Conservation (phyloP, 2,797 vertebrate species). For the Synaphobranchus kaupii region DNA sequence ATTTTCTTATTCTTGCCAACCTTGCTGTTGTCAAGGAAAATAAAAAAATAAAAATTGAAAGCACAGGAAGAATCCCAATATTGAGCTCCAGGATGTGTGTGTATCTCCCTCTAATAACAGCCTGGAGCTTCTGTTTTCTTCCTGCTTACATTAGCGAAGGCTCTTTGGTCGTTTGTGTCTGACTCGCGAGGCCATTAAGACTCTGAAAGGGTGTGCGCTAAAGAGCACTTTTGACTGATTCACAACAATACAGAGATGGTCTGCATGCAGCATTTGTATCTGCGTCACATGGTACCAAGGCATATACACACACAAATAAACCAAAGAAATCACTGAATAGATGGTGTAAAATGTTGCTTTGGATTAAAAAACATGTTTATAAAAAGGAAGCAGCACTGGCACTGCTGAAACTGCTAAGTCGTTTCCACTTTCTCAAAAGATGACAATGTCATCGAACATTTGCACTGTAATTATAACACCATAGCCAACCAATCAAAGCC, state of each 20-base stretch:
- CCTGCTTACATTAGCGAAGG: neutral
- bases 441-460: too few species aligned
- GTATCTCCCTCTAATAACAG: neutral
- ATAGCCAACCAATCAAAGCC: neutral
- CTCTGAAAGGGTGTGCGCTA: neutral
- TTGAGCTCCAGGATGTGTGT: neutral
- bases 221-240: conserved; percentile 13
- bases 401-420: too few species aligned
- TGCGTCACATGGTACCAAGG: neutral
- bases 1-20: neutral
- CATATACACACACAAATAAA: neutral
- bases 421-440: neutral
- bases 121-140: neutral
- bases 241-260: neutral
- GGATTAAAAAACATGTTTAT: neutral
- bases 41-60: neutral
- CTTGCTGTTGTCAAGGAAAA: neutral
- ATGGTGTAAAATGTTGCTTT: neutral
- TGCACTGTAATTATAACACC: neutral
- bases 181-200: neutral
- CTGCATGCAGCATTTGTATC: neutral
- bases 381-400: too few species aligned
- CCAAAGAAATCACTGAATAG: neutral
- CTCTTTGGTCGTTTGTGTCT: neutral
- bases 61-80: neutral